These are phyloP conservation scores for Grus americana DNA, from an alignment of 2,113 vertebrate genomes.

Conservation along the genomic window DNA sequence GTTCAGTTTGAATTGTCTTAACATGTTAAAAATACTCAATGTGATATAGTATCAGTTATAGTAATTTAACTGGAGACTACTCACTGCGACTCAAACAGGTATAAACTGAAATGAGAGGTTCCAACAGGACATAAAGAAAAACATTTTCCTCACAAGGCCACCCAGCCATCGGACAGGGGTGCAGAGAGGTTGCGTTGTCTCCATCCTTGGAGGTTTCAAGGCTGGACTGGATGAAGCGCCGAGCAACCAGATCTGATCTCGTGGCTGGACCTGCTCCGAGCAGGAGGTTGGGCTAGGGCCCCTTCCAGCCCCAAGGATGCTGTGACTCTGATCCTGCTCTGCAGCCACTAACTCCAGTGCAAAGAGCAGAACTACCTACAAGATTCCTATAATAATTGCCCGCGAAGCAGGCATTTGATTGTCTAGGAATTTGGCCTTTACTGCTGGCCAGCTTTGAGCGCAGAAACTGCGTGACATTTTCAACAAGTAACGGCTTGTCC, in stretches of 20 bases:
- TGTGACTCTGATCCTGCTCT: not conserved
- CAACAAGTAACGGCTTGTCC: not conserved
- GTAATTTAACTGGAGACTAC: not conserved
- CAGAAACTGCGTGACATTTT: not conserved
- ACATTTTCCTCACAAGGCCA: not conserved
- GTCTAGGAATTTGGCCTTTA: not conserved
- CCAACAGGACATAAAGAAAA: fast-evolving
- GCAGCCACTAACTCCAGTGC: not conserved
- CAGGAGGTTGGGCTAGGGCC: not conserved
- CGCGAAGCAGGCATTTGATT: not conserved
- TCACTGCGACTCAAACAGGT: not conserved
- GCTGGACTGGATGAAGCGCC: not conserved
- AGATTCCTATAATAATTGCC: not conserved
- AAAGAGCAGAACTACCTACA: not conserved
- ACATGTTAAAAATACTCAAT: not conserved
- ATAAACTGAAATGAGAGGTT: not conserved
- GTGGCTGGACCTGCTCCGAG: not conserved
- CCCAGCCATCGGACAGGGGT: too few species aligned
- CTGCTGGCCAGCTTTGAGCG: not conserved
- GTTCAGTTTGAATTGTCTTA: not conserved
- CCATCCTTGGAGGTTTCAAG: not conserved
- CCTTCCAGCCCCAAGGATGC: not conserved
- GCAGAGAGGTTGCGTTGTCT: not conserved
- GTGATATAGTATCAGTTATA: not conserved
- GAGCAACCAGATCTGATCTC: not conserved